Evolutionary conservation across 2,113 vertebrate genomes (phyloP), one percentile per base, ranked within the genome.

Genomic region (Oxyura jamaicensis): DNA sequence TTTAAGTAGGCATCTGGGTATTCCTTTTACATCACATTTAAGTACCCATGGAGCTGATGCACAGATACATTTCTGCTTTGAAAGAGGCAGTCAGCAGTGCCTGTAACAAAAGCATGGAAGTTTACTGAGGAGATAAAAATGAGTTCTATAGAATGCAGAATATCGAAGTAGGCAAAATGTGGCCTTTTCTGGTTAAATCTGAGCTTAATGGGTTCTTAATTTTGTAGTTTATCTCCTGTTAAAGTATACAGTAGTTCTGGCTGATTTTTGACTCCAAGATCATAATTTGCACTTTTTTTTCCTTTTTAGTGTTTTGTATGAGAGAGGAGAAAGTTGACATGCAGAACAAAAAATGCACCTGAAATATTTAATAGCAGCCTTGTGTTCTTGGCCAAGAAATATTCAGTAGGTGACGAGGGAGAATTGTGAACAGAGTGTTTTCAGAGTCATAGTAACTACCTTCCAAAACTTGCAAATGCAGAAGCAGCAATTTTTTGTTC

Each of bases 41-140:
- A 85, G 63, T 83, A 91, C 39, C 53, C 6, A 15, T 77, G 48
- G 73, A 94, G 75, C 44, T 91, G 58, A 79, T 7, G 31, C 15
- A 63, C 74, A 62, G 60, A 17, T 95, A 71, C 5, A 35, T 96
- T 95, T 87, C 84, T 96, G 2, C 55, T 86, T 94, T 91, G 83
- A 95, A 96, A 81, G 44, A 62, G 53, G 33, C 41, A 80, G 76
- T 94, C 69, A 93, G 59, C 69, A 92, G 63, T 79, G 44, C 82
- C 41, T 74, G 35, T 93, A 85, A 82, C 68, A 90, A 88, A 91
- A 82, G 22, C 71, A 84, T 28, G 10, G 19, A 56, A n/a, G 58
- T 83, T 59, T 90, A 71, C 39, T 78, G 72, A 96, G 63, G 81
- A 95, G 93, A 84, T 95, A 91, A 97, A 97, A 97, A 74, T 90